Conservation (phyloP, 2,113 vertebrate species). For the Pteruthius melanotis region DNA sequence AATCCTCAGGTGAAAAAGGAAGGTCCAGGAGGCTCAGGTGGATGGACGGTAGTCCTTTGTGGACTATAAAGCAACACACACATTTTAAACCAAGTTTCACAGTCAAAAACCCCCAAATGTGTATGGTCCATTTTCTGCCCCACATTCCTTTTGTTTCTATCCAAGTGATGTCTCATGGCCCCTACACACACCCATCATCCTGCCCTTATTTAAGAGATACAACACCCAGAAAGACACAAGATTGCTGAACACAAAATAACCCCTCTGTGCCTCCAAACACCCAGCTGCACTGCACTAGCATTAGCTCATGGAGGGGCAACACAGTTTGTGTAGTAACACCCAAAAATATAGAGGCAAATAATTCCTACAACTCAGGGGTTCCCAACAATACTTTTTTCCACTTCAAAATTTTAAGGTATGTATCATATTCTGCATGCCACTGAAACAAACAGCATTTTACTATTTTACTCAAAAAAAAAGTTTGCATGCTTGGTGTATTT, state of each 20-base stretch:
- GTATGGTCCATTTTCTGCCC: not conserved
- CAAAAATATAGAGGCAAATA: not conserved
- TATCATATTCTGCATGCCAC: not conserved
- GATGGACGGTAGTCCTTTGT: not conserved
- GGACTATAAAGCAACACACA: not conserved
- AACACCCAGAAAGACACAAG: not conserved
- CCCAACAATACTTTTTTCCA: not conserved
- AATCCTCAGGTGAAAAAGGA: not conserved
- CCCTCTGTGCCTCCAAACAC: not conserved
- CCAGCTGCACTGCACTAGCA: not conserved
- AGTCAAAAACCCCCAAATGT: fast-evolving
- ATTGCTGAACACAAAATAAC: not conserved
- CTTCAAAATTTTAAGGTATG: not conserved
- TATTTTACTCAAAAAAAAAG: not conserved
- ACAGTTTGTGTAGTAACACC: not conserved
- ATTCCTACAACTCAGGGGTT: not conserved
- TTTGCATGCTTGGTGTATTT: not conserved
- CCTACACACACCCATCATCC: not conserved
- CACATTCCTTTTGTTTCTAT: fast-evolving
- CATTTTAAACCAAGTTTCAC: not conserved
- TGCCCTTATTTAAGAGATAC: not conserved
- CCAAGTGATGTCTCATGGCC: not conserved
- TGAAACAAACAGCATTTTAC: not conserved
- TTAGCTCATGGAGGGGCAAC: not conserved
- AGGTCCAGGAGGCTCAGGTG: not conserved